These are phyloP conservation scores for Autographa pulchrina DNA, from an alignment of 2,888 invertebrate genomes.

Conservation along the genomic window DNA sequence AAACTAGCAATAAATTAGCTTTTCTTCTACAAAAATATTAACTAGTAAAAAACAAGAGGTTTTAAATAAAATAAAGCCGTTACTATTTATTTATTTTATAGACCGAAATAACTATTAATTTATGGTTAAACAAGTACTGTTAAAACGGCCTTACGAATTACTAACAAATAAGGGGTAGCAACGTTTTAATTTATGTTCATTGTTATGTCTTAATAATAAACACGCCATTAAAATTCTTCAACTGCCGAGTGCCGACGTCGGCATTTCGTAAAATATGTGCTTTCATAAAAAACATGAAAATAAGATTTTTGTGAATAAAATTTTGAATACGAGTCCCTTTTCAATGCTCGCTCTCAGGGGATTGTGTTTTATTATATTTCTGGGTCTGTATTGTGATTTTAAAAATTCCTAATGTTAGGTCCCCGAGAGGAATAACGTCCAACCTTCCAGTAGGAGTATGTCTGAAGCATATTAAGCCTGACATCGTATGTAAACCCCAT, in stretches of 20 bases:
- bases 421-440: slow-evolving; percentile 17
- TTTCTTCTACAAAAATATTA: no score
- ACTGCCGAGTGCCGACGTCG: slow-evolving; percentile 29
- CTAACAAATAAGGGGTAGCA: slow-evolving; percentile 46
- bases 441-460: slow-evolving; percentile 5
- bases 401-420: slow-evolving; percentile 55
- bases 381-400: slow-evolving; percentile 59
- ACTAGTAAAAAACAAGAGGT: no score
- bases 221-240: slow-evolving; percentile 58
- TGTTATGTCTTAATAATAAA: slow-evolving; percentile 54
- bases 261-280: slow-evolving; percentile 54
- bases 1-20: no score
- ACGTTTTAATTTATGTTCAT: slow-evolving; percentile 54
- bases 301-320: slow-evolving; percentile 53
- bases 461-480: slow-evolving; percentile 5
- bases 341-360: slow-evolving; percentile 41
- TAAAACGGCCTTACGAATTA: slow-evolving; percentile 41
- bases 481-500: slow-evolving; percentile 9
- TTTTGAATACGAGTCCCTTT: slow-evolving; percentile 53
- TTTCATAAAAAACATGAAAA: slow-evolving; percentile 50
- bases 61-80: no score
- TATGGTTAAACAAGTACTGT: slow-evolving; percentile 10
- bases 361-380: slow-evolving; percentile 51
- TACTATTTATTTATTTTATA: slow-evolving; percentile 8
- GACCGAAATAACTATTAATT: slow-evolving; percentile 17